These are phyloP conservation scores for Enoplosus armatus DNA, from an alignment of 2,797 vertebrate species.

Conservation along the genomic window DNA sequence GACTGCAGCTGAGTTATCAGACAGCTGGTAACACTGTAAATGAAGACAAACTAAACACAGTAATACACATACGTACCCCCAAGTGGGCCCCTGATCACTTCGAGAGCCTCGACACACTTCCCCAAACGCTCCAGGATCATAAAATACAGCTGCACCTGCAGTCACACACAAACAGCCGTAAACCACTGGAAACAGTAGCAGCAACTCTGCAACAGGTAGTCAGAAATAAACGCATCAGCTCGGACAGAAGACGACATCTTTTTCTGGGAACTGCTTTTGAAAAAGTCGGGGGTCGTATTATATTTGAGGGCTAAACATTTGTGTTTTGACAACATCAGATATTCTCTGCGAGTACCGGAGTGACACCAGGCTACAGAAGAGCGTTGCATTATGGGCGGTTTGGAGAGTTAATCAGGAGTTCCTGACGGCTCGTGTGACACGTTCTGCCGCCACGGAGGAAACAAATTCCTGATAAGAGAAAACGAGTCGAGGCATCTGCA, in stretches of 20 bases:
- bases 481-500: too few relatives aligned
- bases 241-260: too few relatives aligned
- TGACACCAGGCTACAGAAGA: too few relatives aligned
- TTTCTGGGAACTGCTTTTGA: too few relatives aligned
- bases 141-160: slow-evolving; percentile 96
- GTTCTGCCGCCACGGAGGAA: neutral
- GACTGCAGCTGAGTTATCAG: neutral
- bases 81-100: slow-evolving; percentile 94
- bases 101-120: slow-evolving; percentile 95
- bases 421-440: neutral
- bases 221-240: too few relatives aligned
- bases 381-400: too few relatives aligned
- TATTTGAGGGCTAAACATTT: too few relatives aligned
- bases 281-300: too few relatives aligned
- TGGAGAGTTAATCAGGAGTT: too few relatives aligned
- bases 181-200: rapidly evolving
- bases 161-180: neutral
- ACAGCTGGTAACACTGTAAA: neutral
- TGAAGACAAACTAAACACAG: neutral
- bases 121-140: slow-evolving; percentile 98
- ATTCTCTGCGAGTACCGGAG: too few relatives aligned
- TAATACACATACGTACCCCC: slow-evolving; percentile 88
- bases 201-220: too few relatives aligned
- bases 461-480: neutral
- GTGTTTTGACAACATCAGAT: too few relatives aligned